phyloP scores from a whole-genome alignment of 2,888 invertebrate genomes.

The Autographa pulchrina region DNA sequence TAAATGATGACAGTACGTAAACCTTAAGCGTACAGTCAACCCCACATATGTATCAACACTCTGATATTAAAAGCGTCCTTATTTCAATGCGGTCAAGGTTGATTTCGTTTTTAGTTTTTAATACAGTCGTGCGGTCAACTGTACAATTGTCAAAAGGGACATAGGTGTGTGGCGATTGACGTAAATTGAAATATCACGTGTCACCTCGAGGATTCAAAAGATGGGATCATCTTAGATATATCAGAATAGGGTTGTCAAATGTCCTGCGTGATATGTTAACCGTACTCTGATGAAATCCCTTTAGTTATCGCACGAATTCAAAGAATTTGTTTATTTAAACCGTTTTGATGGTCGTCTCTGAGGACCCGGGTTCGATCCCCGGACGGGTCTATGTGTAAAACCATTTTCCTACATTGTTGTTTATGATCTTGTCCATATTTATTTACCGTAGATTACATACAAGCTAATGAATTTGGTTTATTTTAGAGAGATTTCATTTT shows the following conservation, averaged over 20 bases:
- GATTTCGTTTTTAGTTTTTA: too few species aligned
- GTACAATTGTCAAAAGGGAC: not conserved
- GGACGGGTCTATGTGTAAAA: too few species aligned
- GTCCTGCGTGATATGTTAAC: not conserved
- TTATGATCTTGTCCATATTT: too few species aligned
- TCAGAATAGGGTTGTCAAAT: conserved; percentile 13
- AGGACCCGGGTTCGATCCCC: too few species aligned
- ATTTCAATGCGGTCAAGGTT: too few species aligned
- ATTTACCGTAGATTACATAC: too few species aligned
- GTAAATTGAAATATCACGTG: conserved; percentile 5
- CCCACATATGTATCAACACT: not conserved
- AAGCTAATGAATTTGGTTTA: too few species aligned
- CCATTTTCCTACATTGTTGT: too few species aligned
- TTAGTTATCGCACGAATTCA: not conserved
- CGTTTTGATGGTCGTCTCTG: too few species aligned
- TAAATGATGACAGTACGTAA: not conserved
- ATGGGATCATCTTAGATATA: not conserved
- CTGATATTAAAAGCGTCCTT: too few species aligned
- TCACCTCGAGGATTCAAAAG: not conserved
- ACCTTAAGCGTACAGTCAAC: not conserved
- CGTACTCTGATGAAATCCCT: not conserved
- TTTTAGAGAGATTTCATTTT: too few species aligned
- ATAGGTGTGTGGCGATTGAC: not conserved
- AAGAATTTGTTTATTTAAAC: not conserved
- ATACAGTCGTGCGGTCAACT: not conserved